Evolutionary conservation across 2,113 vertebrate species (phyloP).

Genomic region (Colistium nudipinnis): DNA sequence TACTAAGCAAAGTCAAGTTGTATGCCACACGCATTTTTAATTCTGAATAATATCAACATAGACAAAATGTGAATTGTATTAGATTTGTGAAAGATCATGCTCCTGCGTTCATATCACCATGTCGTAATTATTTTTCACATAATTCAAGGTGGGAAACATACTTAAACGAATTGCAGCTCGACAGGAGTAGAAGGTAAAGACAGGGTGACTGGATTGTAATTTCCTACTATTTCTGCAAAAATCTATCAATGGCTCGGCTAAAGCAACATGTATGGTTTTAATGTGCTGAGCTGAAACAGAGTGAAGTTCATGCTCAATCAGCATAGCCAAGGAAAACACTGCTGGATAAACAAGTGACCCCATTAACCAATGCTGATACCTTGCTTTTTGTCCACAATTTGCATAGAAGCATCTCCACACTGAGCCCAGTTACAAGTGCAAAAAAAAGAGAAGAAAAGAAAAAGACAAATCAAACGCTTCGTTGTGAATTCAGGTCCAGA

Average conservation of each 20-base stretch:
- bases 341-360: neutral
- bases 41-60: neutral
- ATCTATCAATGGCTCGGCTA: rapidly evolving
- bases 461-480: neutral
- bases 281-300: neutral
- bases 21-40: neutral
- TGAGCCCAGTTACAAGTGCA: constrained; percentile 37
- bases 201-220: neutral
- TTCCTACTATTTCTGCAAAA: neutral
- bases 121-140: neutral
- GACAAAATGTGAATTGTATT: neutral
- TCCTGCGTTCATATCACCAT: neutral
- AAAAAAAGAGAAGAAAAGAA: constrained; percentile 27
- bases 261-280: neutral
- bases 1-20: neutral
- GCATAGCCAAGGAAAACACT: neutral
- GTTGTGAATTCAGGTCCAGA: constrained; percentile 30
- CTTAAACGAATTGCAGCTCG: neutral
- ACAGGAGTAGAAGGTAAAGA: neutral
- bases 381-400: neutral
- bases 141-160: neutral
- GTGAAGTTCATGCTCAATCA: neutral
- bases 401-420: constrained; percentile 37
- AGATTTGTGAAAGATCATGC: neutral
- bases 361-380: neutral